These are phyloP conservation scores for Idaea straminata DNA, from an alignment of 2,888 invertebrate species.

Conservation along the genomic window DNA sequence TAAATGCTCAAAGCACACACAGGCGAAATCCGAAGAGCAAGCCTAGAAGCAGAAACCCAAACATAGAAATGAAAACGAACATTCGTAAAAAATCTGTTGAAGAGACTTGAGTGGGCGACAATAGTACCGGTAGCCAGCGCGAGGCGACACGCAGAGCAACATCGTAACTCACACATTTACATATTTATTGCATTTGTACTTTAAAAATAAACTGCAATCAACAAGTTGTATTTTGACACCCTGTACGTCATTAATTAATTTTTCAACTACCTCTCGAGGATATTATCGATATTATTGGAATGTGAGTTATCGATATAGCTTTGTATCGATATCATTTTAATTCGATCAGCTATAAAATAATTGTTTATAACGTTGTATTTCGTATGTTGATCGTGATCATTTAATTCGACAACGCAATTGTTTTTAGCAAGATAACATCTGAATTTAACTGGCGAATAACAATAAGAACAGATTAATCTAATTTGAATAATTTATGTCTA, in stretches of 20 bases:
- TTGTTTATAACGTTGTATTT: background rate
- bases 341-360: background rate
- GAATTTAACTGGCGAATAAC: background rate
- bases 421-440: background rate
- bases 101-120: conserved; percentile 42
- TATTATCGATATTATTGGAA: background rate
- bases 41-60: background rate
- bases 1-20: background rate
- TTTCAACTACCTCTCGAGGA: background rate
- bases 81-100: conserved; percentile 21
- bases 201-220: conserved; percentile 1
- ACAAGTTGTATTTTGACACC: conserved; percentile 6
- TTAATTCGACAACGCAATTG: background rate
- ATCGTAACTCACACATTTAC: conserved; percentile 53
- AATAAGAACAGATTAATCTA: background rate
- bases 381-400: background rate
- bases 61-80: background rate
- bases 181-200: conserved; percentile 56
- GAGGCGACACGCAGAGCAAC: conserved; percentile 33
- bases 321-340: background rate
- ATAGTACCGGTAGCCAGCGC: conserved; percentile 50
- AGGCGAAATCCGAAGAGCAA: background rate
- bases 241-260: background rate
- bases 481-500: background rate
- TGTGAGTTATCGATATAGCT: background rate